phyloP scores from a whole-genome alignment of 1,140 invertebrate genomes.

The Riptortus pedestris region DNA sequence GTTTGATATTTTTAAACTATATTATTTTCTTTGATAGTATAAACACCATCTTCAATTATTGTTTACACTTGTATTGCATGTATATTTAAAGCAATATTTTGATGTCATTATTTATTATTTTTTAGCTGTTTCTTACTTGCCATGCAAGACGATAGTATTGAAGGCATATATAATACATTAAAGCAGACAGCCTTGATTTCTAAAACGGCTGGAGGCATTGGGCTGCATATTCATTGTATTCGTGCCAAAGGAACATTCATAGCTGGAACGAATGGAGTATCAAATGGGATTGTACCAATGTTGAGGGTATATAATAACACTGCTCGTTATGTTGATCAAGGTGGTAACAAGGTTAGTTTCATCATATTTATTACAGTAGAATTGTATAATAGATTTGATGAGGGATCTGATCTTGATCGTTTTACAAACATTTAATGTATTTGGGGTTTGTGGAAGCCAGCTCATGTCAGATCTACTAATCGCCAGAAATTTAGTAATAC shows the following conservation, averaged over 20 bases:
- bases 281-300: slow-evolving; percentile 97
- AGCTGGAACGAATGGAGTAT: slow-evolving; percentile 86
- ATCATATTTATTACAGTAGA: too few relatives aligned
- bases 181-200: slow-evolving; percentile 93
- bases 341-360: slow-evolving; percentile 73
- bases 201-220: slow-evolving; percentile 95
- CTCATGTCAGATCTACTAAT: too few relatives aligned
- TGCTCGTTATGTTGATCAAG: slow-evolving; percentile 94
- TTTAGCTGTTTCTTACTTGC: slow-evolving; percentile 85
- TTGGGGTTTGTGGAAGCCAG: too few relatives aligned
- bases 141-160: slow-evolving; percentile 93
- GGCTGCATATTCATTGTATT: slow-evolving; percentile 93
- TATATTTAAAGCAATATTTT: background rate
- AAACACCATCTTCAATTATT: background rate
- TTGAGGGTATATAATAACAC: slow-evolving; percentile 92
- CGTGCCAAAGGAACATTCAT: slow-evolving; percentile 84
- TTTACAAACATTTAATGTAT: too few relatives aligned
- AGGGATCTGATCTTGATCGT: too few relatives aligned
- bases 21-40: background rate
- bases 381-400: too few relatives aligned
- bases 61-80: background rate
- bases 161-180: slow-evolving; percentile 93
- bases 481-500: too few relatives aligned
- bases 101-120: slow-evolving; percentile 18
- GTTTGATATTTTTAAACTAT: background rate